These are phyloP conservation scores for Pipistrellus pipistrellus DNA, from an alignment of 2,797 vertebrate genomes.

Conservation along the genomic window DNA sequence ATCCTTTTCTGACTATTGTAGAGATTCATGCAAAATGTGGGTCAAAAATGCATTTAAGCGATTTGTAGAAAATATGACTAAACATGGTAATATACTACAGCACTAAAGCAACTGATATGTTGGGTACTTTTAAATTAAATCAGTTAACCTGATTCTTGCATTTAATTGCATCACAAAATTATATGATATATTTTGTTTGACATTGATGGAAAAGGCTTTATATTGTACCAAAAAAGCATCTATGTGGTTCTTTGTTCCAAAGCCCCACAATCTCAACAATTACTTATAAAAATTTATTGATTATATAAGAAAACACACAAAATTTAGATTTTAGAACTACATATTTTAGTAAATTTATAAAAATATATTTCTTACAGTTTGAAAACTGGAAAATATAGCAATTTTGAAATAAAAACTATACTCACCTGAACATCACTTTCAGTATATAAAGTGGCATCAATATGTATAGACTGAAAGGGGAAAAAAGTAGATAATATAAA, in stretches of 20 bases:
- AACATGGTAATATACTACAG: neutral
- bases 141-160: slow-evolving; percentile 12
- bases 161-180: slow-evolving; percentile 39
- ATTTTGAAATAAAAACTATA: slow-evolving; percentile 69
- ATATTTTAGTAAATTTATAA: neutral
- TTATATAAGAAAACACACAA: neutral
- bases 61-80: neutral
- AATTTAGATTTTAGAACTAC: neutral
- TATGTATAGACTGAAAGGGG: slow-evolving; percentile 86
- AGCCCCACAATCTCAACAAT: slow-evolving; percentile 2
- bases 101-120: neutral
- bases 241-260: neutral
- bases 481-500: slow-evolving; percentile 64
- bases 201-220: slow-evolving; percentile 5
- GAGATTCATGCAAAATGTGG: neutral
- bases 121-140: slow-evolving; percentile 6
- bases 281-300: slow-evolving; percentile 33
- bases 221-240: slow-evolving; percentile 42
- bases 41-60: neutral
- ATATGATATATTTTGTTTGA: neutral
- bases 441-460: slow-evolving; percentile 88
- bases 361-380: slow-evolving; percentile 15
- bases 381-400: neutral
- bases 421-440: slow-evolving; percentile 87
- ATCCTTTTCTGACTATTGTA: neutral